Evolutionary conservation across 1,140 invertebrate species (phyloP).

Genomic region (Bombus superbus): DNA sequence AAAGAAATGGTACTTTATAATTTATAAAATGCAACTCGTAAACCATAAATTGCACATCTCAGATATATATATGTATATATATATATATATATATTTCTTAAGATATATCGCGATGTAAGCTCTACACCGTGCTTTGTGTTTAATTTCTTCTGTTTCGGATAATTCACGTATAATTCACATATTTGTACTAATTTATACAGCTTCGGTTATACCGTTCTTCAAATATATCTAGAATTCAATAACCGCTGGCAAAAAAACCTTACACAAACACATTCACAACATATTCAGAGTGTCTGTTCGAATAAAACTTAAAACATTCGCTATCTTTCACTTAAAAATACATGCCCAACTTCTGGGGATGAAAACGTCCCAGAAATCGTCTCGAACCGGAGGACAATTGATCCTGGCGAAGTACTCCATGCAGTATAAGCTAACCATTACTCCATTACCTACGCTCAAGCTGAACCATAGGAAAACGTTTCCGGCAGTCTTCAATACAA

Average conservation of each 20-base stretch:
- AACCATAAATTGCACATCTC: no score
- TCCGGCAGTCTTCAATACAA: slow-evolving; percentile 83
- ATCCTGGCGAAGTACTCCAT: slow-evolving; percentile 93
- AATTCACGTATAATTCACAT: not conserved
- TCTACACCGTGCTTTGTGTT: not conserved
- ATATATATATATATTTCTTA: no score
- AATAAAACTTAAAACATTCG: no score
- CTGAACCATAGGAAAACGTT: slow-evolving; percentile 93
- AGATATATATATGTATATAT: no score
- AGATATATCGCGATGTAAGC: no score
- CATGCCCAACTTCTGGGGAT: slow-evolving; percentile 84
- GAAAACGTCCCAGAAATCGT: slow-evolving; percentile 80
- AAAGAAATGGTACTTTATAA: not conserved
- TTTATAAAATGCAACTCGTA: no score
- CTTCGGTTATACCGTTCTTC: not conserved
- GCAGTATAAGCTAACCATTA: slow-evolving; percentile 90
- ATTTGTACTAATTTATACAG: not conserved
- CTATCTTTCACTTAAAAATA: not conserved
- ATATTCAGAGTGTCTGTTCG: no score
- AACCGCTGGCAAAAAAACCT: not conserved
- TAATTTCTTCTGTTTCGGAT: not conserved
- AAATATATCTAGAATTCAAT: not conserved
- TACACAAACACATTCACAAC: not conserved
- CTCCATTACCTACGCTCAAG: slow-evolving; percentile 90
- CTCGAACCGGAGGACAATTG: slow-evolving; percentile 87